phyloP scores from a whole-genome alignment of 2,113 vertebrate genomes.

The Rousettus leschenaultii region DNA sequence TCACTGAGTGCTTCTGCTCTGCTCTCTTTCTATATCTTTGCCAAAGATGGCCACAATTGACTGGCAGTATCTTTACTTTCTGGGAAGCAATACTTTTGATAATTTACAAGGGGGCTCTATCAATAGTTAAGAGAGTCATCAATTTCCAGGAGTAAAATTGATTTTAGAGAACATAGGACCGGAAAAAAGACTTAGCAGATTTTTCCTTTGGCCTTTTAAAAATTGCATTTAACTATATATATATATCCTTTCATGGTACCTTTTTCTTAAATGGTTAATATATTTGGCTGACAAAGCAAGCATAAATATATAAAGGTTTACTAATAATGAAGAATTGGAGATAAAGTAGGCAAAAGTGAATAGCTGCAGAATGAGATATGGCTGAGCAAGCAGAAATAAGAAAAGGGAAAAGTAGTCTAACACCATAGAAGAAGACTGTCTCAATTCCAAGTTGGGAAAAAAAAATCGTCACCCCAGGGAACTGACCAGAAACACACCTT shows the following conservation, averaged over 20 bases:
- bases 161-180: conserved; percentile 15
- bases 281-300: conserved; percentile 30
- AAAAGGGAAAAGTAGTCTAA: conserved; percentile 26
- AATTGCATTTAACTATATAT: conserved; percentile 7
- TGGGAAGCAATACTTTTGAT: background rate
- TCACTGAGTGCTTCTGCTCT: background rate
- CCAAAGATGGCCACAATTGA: background rate
- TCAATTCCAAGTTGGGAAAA: background rate
- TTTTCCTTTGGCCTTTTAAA: background rate
- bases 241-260: background rate
- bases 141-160: conserved; percentile 27
- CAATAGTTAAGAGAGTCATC: conserved; percentile 38
- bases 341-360: conserved; percentile 39
- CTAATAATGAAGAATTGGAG: conserved; percentile 3
- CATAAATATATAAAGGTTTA: conserved; percentile 14
- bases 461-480: background rate
- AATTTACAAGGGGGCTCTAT: background rate
- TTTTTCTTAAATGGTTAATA: conserved; percentile 52
- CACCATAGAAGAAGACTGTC: background rate
- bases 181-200: background rate
- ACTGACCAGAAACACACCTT: background rate
- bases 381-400: conserved; percentile 38
- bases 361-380: conserved; percentile 12
- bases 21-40: background rate
- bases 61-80: background rate